Evolutionary conservation across 2,113 vertebrate species (phyloP).

Genomic region (Pseudorasbora parva): DNA sequence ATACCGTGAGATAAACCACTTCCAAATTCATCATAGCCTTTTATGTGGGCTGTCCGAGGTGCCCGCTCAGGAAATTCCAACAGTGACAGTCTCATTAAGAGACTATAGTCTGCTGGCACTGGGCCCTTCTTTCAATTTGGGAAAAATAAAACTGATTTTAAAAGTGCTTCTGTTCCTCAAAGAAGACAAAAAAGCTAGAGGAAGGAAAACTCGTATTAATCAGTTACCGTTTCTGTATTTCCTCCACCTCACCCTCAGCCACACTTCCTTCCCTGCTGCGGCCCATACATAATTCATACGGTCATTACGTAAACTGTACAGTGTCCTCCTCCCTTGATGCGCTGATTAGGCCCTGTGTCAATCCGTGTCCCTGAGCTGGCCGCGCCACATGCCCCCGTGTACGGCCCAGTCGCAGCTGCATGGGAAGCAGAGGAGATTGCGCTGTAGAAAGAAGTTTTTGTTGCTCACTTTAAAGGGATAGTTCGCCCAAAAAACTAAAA

Average conservation of each 20-base stretch:
- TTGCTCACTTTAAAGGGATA: neutral
- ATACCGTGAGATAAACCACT: constrained; percentile 38
- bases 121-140: constrained; percentile 59
- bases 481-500: no score
- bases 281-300: constrained; percentile 71
- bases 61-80: constrained; percentile 59
- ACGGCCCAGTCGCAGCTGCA: constrained; percentile 21
- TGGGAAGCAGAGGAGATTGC: neutral
- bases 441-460: neutral
- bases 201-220: constrained; percentile 53
- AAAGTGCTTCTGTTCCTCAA: neutral
- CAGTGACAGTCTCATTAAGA: constrained; percentile 63
- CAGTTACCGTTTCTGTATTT: constrained; percentile 46
- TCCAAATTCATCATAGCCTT: constrained; percentile 60
- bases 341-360: constrained; percentile 1
- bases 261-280: constrained; percentile 60
- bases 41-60: constrained; percentile 50
- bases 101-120: constrained; percentile 60
- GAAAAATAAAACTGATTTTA: constrained; percentile 45
- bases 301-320: constrained; percentile 60
- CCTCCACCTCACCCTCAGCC: constrained; percentile 33
- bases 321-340: constrained; percentile 18
- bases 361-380: constrained; percentile 17
- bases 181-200: neutral
- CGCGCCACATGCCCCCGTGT: neutral